phyloP scores from a whole-genome alignment of 2,888 invertebrate species.

The Trissolcus brochymenae region DNA sequence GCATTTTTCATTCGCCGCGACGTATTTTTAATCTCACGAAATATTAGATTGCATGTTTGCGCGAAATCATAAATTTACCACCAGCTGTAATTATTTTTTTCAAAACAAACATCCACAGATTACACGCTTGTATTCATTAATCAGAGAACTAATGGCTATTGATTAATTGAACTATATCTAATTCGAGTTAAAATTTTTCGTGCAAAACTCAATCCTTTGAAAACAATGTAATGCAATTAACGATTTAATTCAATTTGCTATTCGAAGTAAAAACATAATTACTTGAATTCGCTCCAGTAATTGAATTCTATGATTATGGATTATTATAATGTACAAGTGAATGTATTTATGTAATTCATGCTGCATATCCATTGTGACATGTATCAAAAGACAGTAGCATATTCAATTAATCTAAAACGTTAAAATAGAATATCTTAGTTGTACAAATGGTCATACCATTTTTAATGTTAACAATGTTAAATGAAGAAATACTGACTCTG shows the following conservation, averaged over 20 bases:
- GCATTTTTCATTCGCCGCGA: not conserved
- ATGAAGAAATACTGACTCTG: too few relatives aligned
- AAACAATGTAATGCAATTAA: slow-evolving; percentile 5
- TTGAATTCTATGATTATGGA: slow-evolving; percentile 30
- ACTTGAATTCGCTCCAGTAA: slow-evolving; percentile 19
- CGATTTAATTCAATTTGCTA: too few relatives aligned
- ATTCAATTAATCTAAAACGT: too few relatives aligned
- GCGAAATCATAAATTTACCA: not conserved
- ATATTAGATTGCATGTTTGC: slow-evolving; percentile 1
- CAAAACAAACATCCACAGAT: not conserved
- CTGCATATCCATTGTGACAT: slow-evolving; percentile 19
- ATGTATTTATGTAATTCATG: slow-evolving; percentile 27
- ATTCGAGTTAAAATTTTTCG: not conserved
- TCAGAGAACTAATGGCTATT: too few relatives aligned
- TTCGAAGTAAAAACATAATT: too few relatives aligned
- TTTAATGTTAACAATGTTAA: too few relatives aligned
- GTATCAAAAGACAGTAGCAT: too few relatives aligned
- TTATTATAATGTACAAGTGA: slow-evolving; percentile 13
- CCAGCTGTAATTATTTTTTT: not conserved
- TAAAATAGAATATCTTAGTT: too few relatives aligned
- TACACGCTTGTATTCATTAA: too few relatives aligned
- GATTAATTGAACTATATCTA: too few relatives aligned
- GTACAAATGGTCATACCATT: too few relatives aligned
- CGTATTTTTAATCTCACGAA: slow-evolving; percentile 1
- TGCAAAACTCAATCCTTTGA: not conserved